A percentile compares a stretch with the other conserved stretches of the same genome.
These are phyloP conservation scores for Lemur catta DNA, from an alignment of 2,797 vertebrate genomes.

Conservation along the genomic window DNA sequence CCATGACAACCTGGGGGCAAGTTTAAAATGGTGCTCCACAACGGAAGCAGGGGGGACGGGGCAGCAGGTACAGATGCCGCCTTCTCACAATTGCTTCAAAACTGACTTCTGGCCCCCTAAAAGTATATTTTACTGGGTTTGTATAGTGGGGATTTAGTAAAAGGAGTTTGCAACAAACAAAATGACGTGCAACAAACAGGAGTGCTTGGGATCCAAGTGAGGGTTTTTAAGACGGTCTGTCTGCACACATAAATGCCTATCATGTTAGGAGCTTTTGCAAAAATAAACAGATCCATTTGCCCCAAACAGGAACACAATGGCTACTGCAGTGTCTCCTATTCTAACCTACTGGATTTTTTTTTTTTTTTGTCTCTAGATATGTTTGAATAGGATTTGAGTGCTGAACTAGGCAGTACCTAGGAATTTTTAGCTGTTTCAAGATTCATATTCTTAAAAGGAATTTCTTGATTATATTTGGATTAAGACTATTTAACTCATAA, in stretches of 20 bases:
- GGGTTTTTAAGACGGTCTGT: neutral
- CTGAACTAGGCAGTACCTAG: neutral
- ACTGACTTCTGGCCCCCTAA: neutral
- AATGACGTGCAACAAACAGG: neutral
- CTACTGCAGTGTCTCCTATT: neutral
- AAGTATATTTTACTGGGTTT: neutral
- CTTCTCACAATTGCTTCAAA: neutral
- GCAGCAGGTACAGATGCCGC: neutral
- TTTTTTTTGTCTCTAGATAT: neutral
- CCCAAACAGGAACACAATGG: neutral
- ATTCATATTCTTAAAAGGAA: neutral
- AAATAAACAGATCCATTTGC: neutral
- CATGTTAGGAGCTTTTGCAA: neutral
- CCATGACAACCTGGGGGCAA: constrained; percentile 70
- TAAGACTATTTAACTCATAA: neutral
- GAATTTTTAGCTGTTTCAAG: neutral
- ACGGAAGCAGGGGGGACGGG: neutral
- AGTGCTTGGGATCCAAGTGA: neutral
- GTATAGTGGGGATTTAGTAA: neutral
- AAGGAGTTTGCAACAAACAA: neutral
- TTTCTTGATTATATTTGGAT: constrained; percentile 1
- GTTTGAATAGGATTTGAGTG: neutral
- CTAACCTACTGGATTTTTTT: neutral
- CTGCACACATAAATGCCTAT: neutral
- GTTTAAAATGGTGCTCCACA: constrained; percentile 43